phyloP scores from a whole-genome alignment of 2,113 vertebrate genomes.

The Potamarius usumacintae region DNA sequence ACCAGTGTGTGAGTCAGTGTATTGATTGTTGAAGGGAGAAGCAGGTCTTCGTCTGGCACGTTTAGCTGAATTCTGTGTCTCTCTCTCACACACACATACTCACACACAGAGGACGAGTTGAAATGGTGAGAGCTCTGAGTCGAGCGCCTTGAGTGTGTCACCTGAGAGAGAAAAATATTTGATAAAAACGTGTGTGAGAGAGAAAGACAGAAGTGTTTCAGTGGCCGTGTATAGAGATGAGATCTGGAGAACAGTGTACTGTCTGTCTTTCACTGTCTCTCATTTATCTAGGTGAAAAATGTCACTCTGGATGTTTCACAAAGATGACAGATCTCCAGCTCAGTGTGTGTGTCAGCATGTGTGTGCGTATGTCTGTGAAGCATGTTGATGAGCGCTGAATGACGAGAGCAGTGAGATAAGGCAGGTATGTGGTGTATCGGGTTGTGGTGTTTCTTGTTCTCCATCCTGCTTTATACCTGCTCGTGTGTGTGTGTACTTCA shows the following conservation, averaged over 20 bases:
- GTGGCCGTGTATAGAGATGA: background rate
- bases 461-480: background rate
- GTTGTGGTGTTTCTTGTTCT: background rate
- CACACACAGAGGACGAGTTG: background rate
- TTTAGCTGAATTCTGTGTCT: too few relatives aligned
- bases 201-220: background rate
- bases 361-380: background rate
- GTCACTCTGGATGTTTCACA: background rate
- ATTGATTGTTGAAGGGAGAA: background rate
- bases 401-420: slow-evolving; percentile 10
- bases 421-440: background rate
- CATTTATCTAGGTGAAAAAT: background rate
- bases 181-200: background rate
- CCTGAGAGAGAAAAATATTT: background rate
- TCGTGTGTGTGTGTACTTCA: too few relatives aligned
- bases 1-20: background rate
- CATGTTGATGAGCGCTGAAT: background rate
- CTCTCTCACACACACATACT: background rate
- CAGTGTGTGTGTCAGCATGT: background rate
- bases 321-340: background rate
- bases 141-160: background rate
- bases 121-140: background rate
- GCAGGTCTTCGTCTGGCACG: background rate
- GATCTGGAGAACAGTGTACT: background rate
- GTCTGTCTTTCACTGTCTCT: background rate